phyloP scores from a whole-genome alignment of 1,140 invertebrate genomes.

The Dolichoris vasculosae region DNA sequence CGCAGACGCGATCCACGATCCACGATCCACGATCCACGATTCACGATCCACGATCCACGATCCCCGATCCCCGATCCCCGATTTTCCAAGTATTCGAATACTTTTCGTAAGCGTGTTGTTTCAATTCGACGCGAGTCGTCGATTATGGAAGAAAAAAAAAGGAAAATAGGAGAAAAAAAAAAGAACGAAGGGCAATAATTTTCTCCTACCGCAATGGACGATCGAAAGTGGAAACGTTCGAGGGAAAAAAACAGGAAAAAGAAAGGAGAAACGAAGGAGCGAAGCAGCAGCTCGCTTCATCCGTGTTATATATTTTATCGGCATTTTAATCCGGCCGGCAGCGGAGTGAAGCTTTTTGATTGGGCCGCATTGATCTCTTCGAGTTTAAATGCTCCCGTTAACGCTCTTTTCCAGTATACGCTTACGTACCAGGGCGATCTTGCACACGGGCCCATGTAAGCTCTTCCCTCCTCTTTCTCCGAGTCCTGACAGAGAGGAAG shows the following conservation, averaged over 20 bases:
- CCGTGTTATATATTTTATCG: slow-evolving; percentile 53
- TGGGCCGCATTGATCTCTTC: slow-evolving; percentile 49
- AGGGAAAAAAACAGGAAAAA: not conserved
- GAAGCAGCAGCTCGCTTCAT: slow-evolving; percentile 12
- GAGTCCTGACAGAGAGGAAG: not conserved
- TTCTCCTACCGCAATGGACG: slow-evolving; percentile 19
- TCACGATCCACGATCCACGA: no score
- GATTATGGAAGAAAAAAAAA: not conserved
- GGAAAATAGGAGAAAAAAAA: not conserved
- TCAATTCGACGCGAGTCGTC: not conserved
- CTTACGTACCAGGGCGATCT: not conserved
- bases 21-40: no score
- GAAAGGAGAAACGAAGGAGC: slow-evolving; percentile 4
- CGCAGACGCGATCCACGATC: not conserved
- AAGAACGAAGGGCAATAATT: slow-evolving; percentile 29
- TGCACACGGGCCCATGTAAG: not conserved
- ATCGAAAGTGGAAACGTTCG: not conserved
- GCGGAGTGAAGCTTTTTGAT: slow-evolving; percentile 41
- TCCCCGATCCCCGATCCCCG: no score
- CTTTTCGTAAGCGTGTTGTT: slow-evolving; percentile 48
- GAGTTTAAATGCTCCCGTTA: slow-evolving; percentile 46
- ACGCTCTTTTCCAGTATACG: slow-evolving; percentile 21
- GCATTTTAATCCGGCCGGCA: slow-evolving; percentile 45
- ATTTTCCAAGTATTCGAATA: slow-evolving; percentile 25
- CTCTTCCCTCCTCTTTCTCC: not conserved